Conservation (phyloP, 2,797 vertebrate species). For the Catamblyrhynchus diadema region DNA sequence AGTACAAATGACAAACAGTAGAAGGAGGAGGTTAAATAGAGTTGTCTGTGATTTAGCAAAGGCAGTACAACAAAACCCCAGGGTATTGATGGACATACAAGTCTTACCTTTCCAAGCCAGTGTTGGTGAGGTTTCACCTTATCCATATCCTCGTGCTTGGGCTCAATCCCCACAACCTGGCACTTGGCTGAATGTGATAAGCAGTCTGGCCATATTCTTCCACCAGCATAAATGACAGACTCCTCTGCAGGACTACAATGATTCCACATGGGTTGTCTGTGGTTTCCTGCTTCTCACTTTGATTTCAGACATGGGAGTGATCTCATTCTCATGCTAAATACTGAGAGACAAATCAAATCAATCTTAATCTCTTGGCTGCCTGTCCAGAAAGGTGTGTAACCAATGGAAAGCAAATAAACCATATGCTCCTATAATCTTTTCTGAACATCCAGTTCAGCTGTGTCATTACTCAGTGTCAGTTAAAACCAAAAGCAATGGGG, state of each 20-base stretch:
- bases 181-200: background rate
- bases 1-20: background rate
- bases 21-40: background rate
- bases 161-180: background rate
- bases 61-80: background rate
- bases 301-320: background rate
- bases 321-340: background rate
- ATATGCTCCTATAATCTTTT: background rate
- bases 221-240: background rate
- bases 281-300: background rate
- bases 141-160: background rate
- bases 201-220: background rate
- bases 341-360: background rate
- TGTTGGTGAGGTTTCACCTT: background rate
- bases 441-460: background rate
- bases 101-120: background rate
- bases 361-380: background rate
- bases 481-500: background rate
- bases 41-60: background rate
- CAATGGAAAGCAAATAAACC: background rate
- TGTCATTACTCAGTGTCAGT: background rate
- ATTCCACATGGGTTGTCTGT: background rate
- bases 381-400: background rate
- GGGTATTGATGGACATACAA: background rate
- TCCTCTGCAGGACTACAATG: accelerated